These are phyloP conservation scores for Emys orbicularis DNA, from an alignment of 2,797 vertebrate genomes.

Conservation along the genomic window DNA sequence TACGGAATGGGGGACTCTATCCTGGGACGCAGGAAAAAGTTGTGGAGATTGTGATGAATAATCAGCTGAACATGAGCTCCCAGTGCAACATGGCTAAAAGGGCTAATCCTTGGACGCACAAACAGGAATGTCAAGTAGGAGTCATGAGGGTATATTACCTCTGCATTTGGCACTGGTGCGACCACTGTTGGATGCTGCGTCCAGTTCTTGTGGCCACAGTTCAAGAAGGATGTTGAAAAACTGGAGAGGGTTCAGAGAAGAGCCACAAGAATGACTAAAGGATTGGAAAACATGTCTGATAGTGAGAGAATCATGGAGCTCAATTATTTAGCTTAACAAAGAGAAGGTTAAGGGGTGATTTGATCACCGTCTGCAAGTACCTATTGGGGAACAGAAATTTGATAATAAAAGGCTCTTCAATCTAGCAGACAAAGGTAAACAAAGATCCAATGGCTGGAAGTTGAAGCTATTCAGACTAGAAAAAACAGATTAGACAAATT, in stretches of 20 bases:
- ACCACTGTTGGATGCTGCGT: neutral
- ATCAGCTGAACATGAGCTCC: slow-evolving; percentile 2
- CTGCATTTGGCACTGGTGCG: neutral
- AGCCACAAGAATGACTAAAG: neutral
- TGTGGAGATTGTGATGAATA: neutral
- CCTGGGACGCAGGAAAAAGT: neutral
- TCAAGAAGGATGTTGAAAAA: neutral
- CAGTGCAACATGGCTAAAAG: neutral
- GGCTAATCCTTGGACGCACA: neutral
- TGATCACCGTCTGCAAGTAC: neutral
- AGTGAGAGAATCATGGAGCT: neutral
- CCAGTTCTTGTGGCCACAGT: neutral
- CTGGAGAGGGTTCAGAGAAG: neutral
- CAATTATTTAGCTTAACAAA: neutral
- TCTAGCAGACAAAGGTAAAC: neutral
- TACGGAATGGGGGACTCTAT: neutral
- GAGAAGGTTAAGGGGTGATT: neutral
- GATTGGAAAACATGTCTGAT: neutral
- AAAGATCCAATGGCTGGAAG: neutral
- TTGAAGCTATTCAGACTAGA: too few relatives aligned
- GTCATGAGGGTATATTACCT: neutral
- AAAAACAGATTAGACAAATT: neutral
- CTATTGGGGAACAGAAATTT: neutral
- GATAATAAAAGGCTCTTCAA: neutral
- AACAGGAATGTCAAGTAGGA: neutral